Conservation (phyloP, 2,888 invertebrate species). For the Terebella lapidaria region DNA sequence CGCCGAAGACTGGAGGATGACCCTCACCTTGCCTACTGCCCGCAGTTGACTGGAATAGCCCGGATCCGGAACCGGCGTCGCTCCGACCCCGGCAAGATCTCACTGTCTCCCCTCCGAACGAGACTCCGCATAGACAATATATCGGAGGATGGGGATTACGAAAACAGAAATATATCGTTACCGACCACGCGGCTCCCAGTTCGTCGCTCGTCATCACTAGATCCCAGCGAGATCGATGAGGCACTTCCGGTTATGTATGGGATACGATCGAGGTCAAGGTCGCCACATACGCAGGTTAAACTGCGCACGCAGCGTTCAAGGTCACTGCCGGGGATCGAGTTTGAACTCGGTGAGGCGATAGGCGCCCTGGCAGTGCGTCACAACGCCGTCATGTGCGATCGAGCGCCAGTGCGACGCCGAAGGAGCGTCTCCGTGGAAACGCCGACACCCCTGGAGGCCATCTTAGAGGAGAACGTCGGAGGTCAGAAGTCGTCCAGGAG, state of each 20-base stretch:
- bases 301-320: background rate
- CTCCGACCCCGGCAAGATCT: conserved; percentile 9
- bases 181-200: background rate
- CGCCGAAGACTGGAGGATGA: conserved; percentile 4
- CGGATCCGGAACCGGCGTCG: background rate
- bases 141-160: conserved; percentile 6
- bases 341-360: conserved; percentile 10
- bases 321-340: conserved; percentile 4
- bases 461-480: conserved; percentile 1
- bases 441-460: conserved; percentile 7
- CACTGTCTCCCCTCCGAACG: conserved; percentile 6
- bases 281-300: background rate
- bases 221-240: background rate
- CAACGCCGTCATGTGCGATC: background rate
- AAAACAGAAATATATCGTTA: background rate
- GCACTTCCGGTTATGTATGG: background rate
- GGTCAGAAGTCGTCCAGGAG: background rate
- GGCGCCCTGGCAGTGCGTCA: conserved; percentile 5
- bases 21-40: background rate
- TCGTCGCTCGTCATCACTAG: background rate
- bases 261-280: background rate
- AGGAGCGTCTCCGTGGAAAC: conserved; percentile 9
- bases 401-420: background rate
- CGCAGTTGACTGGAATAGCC: background rate
- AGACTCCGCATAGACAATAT: conserved; percentile 2